These are phyloP conservation scores for Ceraclea dissimilis DNA, from an alignment of 2,888 invertebrate genomes.

Conservation along the genomic window DNA sequence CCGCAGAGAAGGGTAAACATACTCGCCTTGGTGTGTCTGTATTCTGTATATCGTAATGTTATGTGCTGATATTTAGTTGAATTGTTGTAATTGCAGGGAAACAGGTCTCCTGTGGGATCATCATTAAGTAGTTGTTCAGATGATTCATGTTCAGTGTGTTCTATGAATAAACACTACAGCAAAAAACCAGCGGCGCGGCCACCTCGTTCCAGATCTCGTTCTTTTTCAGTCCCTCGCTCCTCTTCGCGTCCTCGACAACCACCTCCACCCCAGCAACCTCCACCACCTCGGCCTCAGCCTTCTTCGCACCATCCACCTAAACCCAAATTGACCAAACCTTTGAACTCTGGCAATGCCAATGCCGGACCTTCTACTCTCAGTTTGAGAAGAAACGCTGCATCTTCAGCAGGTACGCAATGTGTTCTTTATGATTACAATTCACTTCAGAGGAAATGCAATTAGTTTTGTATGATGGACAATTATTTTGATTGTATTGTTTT, in stretches of 20 bases:
- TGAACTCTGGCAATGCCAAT: conserved; percentile 27
- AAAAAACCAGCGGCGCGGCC: conserved; percentile 31
- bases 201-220: conserved; percentile 40
- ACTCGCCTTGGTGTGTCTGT: background rate
- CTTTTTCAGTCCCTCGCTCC: conserved; percentile 50
- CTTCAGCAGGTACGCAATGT: conserved; percentile 4
- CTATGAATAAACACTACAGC: conserved; percentile 51
- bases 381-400: conserved; percentile 30
- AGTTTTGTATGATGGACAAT: too few relatives aligned
- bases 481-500: too few relatives aligned
- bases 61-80: too few relatives aligned
- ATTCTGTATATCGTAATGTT: too few relatives aligned
- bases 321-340: conserved; percentile 28
- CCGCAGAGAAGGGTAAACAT: conserved; percentile 19
- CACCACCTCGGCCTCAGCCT: conserved; percentile 27
- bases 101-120: conserved; percentile 64
- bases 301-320: conserved; percentile 27
- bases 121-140: conserved; percentile 77
- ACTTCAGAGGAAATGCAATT: too few relatives aligned
- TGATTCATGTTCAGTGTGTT: conserved; percentile 77
- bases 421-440: background rate
- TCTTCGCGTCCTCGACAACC: conserved; percentile 28
- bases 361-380: conserved; percentile 31
- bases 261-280: conserved; percentile 23
- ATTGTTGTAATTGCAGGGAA: conserved; percentile 23